Conservation (phyloP, 2,888 invertebrate genomes). For the Dicycla oo region DNA sequence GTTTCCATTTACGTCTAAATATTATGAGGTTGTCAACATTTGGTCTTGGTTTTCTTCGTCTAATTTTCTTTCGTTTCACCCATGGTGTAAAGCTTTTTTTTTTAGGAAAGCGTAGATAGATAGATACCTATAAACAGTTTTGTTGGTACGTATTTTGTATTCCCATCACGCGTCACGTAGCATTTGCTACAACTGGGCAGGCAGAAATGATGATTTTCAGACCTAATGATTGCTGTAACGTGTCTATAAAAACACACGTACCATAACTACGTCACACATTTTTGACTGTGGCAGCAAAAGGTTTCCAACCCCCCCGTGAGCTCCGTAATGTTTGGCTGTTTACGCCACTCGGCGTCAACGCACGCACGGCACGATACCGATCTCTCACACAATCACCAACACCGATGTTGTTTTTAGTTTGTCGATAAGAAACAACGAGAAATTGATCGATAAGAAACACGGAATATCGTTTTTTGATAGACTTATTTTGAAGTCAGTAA, state of each 20-base stretch:
- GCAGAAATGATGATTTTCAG: not conserved
- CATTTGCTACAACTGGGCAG: not conserved
- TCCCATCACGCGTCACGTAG: not conserved
- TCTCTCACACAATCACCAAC: conserved; percentile 70
- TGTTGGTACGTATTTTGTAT: not conserved
- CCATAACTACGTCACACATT: not conserved
- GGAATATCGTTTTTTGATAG: conserved; percentile 22
- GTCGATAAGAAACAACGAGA: conserved; percentile 53
- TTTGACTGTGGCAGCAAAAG: conserved; percentile 9
- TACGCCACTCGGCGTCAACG: conserved; percentile 72
- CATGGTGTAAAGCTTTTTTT: not conserved
- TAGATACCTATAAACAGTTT: not conserved
- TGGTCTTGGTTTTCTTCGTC: conserved; percentile 47
- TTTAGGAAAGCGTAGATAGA: not conserved
- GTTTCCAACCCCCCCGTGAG: conserved; percentile 68
- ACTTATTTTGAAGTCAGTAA: conserved; percentile 21
- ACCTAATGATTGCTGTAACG: not conserved
- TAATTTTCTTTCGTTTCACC: not conserved
- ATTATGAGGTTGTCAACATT: conserved; percentile 75
- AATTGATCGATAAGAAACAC: conserved; percentile 43
- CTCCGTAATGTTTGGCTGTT: conserved; percentile 81
- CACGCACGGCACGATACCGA: conserved; percentile 74
- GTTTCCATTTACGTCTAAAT: conserved; percentile 84
- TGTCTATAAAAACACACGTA: not conserved
- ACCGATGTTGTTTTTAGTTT: conserved; percentile 69